Conservation (phyloP, 2,888 invertebrate species). For the Agonopterix subpropinquella region DNA sequence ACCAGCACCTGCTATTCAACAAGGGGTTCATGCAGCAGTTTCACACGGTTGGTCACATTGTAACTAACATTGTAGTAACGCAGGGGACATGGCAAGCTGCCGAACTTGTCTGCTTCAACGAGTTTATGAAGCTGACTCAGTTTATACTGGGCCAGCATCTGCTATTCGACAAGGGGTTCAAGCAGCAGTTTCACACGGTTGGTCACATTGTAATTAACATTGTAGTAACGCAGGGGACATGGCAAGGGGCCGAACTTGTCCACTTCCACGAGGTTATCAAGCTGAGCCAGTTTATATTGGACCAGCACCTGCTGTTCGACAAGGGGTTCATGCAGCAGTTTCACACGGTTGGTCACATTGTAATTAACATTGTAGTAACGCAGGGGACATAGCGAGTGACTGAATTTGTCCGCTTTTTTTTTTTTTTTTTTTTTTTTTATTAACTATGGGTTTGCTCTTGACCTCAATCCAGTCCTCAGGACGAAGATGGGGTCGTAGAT, state of each 20-base stretch:
- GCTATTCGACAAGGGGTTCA: slow-evolving; percentile 79
- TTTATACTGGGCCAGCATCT: slow-evolving; percentile 78
- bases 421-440: too few relatives aligned
- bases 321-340: slow-evolving; percentile 79
- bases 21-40: slow-evolving; percentile 79
- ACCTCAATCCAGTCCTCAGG: too few relatives aligned
- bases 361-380: too few relatives aligned
- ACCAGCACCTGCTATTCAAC: slow-evolving; percentile 83
- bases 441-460: too few relatives aligned
- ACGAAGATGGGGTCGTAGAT: too few relatives aligned
- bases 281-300: slow-evolving; percentile 85
- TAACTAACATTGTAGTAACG: too few relatives aligned
- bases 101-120: slow-evolving; percentile 88
- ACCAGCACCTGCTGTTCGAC: slow-evolving; percentile 77
- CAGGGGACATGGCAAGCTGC: slow-evolving; percentile 93
- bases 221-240: slow-evolving; percentile 79
- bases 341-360: slow-evolving; percentile 9
- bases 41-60: slow-evolving; percentile 73
- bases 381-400: slow-evolving; percentile 93
- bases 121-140: slow-evolving; percentile 85
- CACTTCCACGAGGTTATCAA: slow-evolving; percentile 87
- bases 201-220: slow-evolving; percentile 3
- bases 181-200: slow-evolving; percentile 73
- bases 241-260: slow-evolving; percentile 93
- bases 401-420: too few relatives aligned